phyloP scores from a whole-genome alignment of 2,113 vertebrate genomes.

The Ancistrus triradiatus region DNA sequence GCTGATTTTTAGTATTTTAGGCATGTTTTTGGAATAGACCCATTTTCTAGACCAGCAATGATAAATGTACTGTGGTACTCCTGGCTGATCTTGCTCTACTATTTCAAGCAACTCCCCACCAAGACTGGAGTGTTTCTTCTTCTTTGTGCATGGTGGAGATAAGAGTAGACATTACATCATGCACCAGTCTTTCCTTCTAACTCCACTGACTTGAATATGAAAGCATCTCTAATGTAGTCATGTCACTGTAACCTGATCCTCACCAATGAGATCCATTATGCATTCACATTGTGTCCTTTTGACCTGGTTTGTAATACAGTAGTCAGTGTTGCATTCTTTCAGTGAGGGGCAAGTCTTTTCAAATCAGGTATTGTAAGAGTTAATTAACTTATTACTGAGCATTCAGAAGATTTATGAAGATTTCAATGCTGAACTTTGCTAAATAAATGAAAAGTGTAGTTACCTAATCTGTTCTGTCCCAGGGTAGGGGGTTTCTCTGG shows the following conservation, averaged over 20 bases:
- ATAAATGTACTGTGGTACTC: conserved; percentile 58
- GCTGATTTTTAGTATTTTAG: no score
- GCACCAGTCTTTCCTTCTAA: no score
- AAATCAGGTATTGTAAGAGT: no score
- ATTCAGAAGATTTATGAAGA: conserved; percentile 40
- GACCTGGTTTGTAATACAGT: conserved; percentile 3
- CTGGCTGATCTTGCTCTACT: conserved; percentile 64
- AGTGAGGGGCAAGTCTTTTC: not conserved
- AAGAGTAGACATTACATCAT: conserved; percentile 15
- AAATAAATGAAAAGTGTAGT: no score
- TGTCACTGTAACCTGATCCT: conserved; percentile 34
- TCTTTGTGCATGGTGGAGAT: conserved; percentile 17
- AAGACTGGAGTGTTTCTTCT: conserved; percentile 40
- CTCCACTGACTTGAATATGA: no score
- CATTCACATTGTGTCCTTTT: not conserved
- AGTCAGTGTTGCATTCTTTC: conserved; percentile 25
- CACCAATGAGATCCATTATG: not conserved
- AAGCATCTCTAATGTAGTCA: not conserved
- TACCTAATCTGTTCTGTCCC: not conserved
- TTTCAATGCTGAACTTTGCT: no score
- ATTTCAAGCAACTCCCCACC: conserved; percentile 57
- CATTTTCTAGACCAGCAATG: conserved; percentile 54
- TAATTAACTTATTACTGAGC: not conserved
- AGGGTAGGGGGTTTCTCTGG: conserved; percentile 33
- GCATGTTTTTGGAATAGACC: no score